Conservation (phyloP, 2,888 invertebrate genomes). For the Cantharis nigra region DNA sequence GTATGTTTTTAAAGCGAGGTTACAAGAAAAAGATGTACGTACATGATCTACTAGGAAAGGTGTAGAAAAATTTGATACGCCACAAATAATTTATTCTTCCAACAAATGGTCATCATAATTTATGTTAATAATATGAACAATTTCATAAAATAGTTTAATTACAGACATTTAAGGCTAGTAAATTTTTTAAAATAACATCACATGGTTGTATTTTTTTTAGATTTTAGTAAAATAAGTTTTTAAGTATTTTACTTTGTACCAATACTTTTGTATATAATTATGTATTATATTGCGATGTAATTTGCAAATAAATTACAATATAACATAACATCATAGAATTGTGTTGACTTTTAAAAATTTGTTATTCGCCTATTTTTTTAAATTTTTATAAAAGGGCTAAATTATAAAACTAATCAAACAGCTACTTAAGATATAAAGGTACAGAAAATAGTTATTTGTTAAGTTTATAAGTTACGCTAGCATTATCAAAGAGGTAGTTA, state of each 20-base stretch:
- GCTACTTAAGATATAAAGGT: slow-evolving; percentile 9
- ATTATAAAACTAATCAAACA: background rate
- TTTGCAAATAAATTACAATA: slow-evolving; percentile 10
- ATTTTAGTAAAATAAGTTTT: slow-evolving; percentile 21
- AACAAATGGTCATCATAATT: slow-evolving; percentile 32
- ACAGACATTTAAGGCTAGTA: slow-evolving; percentile 21
- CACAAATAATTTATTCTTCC: slow-evolving; percentile 35
- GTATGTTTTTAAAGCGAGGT: slow-evolving; percentile 73
- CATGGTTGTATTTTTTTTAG: slow-evolving; percentile 21
- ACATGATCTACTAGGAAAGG: slow-evolving; percentile 72
- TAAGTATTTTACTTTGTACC: slow-evolving; percentile 3
- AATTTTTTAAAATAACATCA: slow-evolving; percentile 24
- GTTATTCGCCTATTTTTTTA: background rate
- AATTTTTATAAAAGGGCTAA: slow-evolving; percentile 1
- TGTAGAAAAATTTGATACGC: slow-evolving; percentile 55
- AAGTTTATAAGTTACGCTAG: slow-evolving; percentile 7
- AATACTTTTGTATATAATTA: slow-evolving; percentile 11
- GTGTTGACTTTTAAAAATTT: background rate
- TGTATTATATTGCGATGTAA: slow-evolving; percentile 9
- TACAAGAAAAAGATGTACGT: slow-evolving; percentile 77
- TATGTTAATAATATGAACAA: slow-evolving; percentile 1
- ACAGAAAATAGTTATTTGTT: slow-evolving; percentile 20
- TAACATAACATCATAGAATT: background rate
- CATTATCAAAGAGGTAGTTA: slow-evolving; percentile 18
- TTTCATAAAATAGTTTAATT: slow-evolving; percentile 12